phyloP scores from a whole-genome alignment of 1,140 invertebrate species.

The Euschistus heros region DNA sequence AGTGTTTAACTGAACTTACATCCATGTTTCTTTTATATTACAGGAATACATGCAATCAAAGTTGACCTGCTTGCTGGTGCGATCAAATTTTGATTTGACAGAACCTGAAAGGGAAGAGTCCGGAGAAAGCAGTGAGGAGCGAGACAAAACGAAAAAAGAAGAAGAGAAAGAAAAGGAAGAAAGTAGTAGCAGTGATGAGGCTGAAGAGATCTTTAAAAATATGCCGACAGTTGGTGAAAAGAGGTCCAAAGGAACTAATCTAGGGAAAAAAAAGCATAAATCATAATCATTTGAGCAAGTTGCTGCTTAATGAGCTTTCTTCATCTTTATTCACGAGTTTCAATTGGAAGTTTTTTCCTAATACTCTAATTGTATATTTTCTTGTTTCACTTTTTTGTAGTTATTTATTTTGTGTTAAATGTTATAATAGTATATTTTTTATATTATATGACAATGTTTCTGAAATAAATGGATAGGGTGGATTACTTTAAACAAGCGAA shows the following conservation, averaged over 20 bases:
- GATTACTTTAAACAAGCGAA: no score
- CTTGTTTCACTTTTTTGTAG: conserved; percentile 37
- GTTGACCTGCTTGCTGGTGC: conserved; percentile 27
- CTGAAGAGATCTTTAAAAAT: conserved; percentile 24
- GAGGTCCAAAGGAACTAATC: conserved; percentile 10
- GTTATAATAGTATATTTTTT: not conserved
- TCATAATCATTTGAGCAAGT: not conserved
- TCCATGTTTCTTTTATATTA: conserved; percentile 15
- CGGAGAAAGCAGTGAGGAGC: conserved; percentile 19
- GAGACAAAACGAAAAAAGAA: conserved; percentile 7
- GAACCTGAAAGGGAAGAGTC: not conserved
- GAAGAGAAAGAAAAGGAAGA: conserved; percentile 16
- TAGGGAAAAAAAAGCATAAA: conserved; percentile 18
- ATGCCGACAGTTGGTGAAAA: conserved; percentile 25
- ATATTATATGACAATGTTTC: not conserved
- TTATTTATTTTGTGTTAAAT: conserved; percentile 36
- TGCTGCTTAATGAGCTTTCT: no score
- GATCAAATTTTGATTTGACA: conserved; percentile 20
- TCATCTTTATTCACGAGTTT: no score
- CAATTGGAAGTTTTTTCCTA: not conserved
- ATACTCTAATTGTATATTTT: conserved; percentile 26
- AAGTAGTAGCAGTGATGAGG: conserved; percentile 21
- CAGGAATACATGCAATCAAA: conserved; percentile 31
- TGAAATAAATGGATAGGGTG: no score
- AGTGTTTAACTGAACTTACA: no score